phyloP scores from a whole-genome alignment of 1,140 invertebrate species.

The Lepidurus arcticus region DNA sequence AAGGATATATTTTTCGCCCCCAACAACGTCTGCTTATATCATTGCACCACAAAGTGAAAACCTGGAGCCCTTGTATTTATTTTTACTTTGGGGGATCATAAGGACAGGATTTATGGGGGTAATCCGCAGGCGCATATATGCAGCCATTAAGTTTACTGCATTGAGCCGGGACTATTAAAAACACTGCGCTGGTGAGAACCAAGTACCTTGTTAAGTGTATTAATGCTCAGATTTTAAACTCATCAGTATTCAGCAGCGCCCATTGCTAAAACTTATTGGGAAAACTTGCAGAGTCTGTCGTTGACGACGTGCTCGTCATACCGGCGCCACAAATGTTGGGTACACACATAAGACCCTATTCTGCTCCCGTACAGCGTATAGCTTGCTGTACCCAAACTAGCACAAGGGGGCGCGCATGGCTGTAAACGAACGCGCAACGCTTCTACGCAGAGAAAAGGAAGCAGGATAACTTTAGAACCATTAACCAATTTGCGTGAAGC shows the following conservation, averaged over 20 bases:
- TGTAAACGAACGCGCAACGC: no score
- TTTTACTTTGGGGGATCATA: no score
- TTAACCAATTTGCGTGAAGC: no score
- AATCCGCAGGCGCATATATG: neutral
- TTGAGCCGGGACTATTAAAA: neutral
- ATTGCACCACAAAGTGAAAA: no score
- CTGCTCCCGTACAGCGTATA: no score
- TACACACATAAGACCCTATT: neutral
- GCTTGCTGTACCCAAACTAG: no score
- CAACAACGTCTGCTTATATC: no score
- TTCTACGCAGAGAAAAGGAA: no score
- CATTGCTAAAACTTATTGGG: neutral
- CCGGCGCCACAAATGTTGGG: neutral
- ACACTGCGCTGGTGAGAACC: neutral
- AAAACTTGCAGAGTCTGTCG: neutral
- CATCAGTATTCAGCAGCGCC: conserved; percentile 4
- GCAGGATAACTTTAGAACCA: no score
- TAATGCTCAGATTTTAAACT: neutral
- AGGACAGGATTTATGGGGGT: neutral
- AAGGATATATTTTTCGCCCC: no score
- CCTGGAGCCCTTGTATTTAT: no score
- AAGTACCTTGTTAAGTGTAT: neutral
- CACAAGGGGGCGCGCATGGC: no score
- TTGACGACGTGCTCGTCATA: neutral
- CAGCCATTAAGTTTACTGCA: neutral